These are phyloP conservation scores for Henricia sp. DNA, from an alignment of 53 echinoderm and acorn worm species.

Conservation along the genomic window DNA sequence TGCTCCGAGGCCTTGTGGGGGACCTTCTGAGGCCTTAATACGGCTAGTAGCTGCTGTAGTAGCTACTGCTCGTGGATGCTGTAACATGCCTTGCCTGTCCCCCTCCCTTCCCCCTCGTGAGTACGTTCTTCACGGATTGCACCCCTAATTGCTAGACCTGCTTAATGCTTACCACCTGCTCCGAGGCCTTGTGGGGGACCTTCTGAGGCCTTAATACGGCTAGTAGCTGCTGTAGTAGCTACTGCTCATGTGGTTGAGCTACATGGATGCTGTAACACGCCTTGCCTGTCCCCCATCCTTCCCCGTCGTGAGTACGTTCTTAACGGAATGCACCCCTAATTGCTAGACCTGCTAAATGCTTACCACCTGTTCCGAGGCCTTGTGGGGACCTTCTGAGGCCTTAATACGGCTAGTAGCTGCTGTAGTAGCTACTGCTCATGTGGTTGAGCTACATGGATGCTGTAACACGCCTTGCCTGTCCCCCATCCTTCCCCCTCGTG, in stretches of 20 bases:
- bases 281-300: too few species aligned
- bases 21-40: constrained; percentile 77
- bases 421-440: constrained; percentile 90
- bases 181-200: too few species aligned
- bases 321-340: too few species aligned
- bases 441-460: constrained; percentile 95
- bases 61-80: constrained; percentile 93
- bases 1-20: constrained; percentile 67
- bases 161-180: too few species aligned
- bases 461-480: constrained; percentile 77
- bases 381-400: constrained; percentile 69
- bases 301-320: too few species aligned
- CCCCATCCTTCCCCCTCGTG: constrained; percentile 74
- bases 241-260: constrained; percentile 98
- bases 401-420: constrained; percentile 90
- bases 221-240: too few species aligned
- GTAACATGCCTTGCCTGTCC: constrained; percentile 72
- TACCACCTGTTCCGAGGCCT: constrained; percentile 55
- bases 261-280: too few species aligned
- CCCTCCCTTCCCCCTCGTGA: constrained; percentile 79
- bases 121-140: too few species aligned
- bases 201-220: too few species aligned
- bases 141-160: too few species aligned
- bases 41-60: constrained; percentile 91
- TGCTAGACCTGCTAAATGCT: too few species aligned